A percentile compares a stretch with the other conserved stretches of the same genome.
Conservation (phyloP, 2,888 invertebrate genomes). For the Scaptomyza caliginosa region DNA sequence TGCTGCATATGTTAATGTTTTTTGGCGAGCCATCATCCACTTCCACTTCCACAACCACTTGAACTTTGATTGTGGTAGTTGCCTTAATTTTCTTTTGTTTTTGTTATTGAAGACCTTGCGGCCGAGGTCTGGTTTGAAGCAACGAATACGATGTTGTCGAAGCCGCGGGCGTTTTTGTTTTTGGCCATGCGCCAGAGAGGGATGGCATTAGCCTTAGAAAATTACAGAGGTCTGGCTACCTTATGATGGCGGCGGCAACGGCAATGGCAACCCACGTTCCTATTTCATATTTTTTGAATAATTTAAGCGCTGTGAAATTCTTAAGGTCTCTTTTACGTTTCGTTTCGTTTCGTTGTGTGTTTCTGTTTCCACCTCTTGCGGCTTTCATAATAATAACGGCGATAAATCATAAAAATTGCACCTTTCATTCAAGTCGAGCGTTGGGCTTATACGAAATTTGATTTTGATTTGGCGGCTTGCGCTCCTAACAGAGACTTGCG, state of each 20-base stretch:
- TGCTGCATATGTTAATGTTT: conserved; percentile 75
- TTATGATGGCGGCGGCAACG: conserved; percentile 39
- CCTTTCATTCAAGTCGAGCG: conserved; percentile 81
- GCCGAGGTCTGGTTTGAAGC: conserved; percentile 16
- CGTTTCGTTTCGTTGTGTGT: conserved; percentile 40
- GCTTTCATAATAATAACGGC: conserved; percentile 82
- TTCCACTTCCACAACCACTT: conserved; percentile 47
- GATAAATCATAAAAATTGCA: conserved; percentile 84
- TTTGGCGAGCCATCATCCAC: conserved; percentile 68
- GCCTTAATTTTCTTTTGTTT: conserved; percentile 61
- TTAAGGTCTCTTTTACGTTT: conserved; percentile 32
- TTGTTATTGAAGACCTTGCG: conserved; percentile 28
- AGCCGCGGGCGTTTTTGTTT: conserved; percentile 11
- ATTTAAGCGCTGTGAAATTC: conserved; percentile 75
- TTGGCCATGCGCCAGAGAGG: conserved; percentile 32
- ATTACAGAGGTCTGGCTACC: conserved; percentile 63
- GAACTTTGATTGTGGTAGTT: conserved; percentile 10
- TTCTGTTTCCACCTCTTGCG: conserved; percentile 57
- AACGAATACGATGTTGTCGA: conserved; percentile 1
- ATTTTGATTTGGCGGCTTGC: conserved; percentile 46
- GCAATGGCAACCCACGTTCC: conserved; percentile 52
- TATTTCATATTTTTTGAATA: conserved; percentile 68
- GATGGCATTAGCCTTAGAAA: conserved; percentile 61
- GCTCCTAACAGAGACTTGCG: conserved; percentile 29
- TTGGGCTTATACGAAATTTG: conserved; percentile 50